A percentile compares a stretch with the other conserved stretches of the same genome.
phyloP scores from a whole-genome alignment of 2,113 vertebrate species.

The Heliornis fulica region DNA sequence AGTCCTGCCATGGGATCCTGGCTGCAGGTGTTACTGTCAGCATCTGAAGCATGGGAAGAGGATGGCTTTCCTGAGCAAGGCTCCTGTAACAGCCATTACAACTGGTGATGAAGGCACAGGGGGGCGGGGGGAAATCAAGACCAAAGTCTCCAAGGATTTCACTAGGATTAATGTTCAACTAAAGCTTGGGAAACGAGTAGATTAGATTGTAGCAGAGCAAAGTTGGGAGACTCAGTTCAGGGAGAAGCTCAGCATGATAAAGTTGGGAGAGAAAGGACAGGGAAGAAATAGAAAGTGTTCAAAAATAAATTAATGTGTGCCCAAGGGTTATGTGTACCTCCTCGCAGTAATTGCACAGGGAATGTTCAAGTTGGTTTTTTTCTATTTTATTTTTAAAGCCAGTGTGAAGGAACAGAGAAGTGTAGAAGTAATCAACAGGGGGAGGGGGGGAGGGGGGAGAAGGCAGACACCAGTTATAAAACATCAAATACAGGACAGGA shows the following conservation, averaged over 20 bases:
- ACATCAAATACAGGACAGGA: constrained; percentile 37
- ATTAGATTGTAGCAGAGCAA: constrained; percentile 19
- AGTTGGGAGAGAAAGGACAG: constrained; percentile 43
- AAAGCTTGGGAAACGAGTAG: background rate
- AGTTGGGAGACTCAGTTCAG: background rate
- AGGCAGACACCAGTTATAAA: constrained; percentile 44
- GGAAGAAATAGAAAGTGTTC: constrained; percentile 57
- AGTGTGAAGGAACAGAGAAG: constrained; percentile 32
- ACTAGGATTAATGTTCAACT: constrained; percentile 49
- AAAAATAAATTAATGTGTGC: constrained; percentile 60
- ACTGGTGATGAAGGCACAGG: background rate
- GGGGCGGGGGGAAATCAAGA: background rate
- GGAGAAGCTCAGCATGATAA: constrained; percentile 50
- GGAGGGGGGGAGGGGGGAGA: background rate
- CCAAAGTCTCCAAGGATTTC: background rate
- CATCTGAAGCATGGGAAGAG: background rate
- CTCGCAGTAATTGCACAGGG: constrained; percentile 48
- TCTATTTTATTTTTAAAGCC: constrained; percentile 12
- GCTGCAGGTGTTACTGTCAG: background rate
- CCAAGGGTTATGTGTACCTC: constrained; percentile 17
- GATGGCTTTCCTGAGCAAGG: background rate
- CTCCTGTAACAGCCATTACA: background rate
- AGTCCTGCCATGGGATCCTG: background rate
- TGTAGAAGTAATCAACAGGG: constrained; percentile 58
- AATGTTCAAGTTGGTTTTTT: constrained; percentile 30